Conservation (phyloP, 2,113 vertebrate genomes). For the Prunella himalayana region DNA sequence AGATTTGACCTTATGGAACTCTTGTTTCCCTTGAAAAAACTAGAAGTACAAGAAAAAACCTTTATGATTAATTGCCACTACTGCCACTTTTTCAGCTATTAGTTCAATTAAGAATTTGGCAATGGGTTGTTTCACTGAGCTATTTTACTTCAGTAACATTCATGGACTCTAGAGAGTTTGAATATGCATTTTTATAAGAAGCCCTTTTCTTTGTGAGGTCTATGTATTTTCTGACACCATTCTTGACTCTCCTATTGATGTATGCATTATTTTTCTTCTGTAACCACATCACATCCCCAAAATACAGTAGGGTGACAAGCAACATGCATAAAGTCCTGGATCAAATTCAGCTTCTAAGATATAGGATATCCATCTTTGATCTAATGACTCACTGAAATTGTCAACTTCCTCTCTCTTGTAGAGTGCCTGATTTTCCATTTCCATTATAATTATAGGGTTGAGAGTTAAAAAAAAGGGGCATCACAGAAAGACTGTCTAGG, state of each 20-base stretch:
- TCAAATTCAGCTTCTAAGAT: neutral
- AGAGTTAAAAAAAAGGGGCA: neutral
- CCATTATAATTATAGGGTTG: neutral
- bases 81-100: neutral
- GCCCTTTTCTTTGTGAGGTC: neutral
- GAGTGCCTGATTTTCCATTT: neutral
- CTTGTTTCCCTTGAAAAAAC: neutral
- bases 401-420: neutral
- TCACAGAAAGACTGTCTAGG: neutral
- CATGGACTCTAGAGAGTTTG: neutral
- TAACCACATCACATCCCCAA: neutral
- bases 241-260: neutral
- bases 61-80: slow-evolving; percentile 2
- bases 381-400: neutral
- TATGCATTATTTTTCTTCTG: neutral
- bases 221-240: neutral
- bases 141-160: neutral
- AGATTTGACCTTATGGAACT: slow-evolving; percentile 29
- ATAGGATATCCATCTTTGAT: neutral
- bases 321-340: neutral
- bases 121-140: neutral
- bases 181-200: neutral
- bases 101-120: neutral
- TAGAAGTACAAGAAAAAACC: neutral
- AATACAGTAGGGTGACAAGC: neutral